Conservation (phyloP, 2,888 invertebrate genomes). For the Leptothorax acervorum region DNA sequence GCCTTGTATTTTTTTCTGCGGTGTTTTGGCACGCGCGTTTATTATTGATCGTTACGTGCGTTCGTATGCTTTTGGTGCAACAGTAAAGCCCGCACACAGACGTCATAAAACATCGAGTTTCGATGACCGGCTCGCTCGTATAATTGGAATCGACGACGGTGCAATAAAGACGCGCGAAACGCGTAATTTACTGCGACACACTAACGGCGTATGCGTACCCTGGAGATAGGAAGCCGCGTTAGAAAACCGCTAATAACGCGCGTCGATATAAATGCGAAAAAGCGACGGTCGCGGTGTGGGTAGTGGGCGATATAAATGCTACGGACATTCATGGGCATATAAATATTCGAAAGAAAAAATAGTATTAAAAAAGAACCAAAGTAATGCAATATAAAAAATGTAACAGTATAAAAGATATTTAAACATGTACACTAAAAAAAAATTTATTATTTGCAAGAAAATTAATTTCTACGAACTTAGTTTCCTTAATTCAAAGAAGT, state of each 20-base stretch:
- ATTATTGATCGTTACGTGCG: constrained; percentile 24
- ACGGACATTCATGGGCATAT: neutral
- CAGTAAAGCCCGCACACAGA: neutral
- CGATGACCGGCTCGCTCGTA: constrained; percentile 27
- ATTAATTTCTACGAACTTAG: no score
- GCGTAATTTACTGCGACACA: constrained; percentile 26
- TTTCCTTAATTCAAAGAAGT: no score
- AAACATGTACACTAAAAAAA: no score
- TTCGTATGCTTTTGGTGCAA: neutral
- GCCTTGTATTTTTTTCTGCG: constrained; percentile 1
- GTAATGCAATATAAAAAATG: neutral
- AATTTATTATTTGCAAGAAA: no score
- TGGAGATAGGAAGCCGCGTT: neutral
- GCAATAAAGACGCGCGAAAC: constrained; percentile 22
- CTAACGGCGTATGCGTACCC: neutral
- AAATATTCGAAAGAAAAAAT: neutral
- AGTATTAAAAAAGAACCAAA: neutral
- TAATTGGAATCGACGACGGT: constrained; percentile 32
- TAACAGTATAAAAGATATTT: neutral
- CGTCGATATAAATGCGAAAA: neutral
- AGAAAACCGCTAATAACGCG: neutral
- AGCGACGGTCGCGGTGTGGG: no score
- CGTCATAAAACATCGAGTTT: constrained; percentile 41
- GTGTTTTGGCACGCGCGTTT: neutral
- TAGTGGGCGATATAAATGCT: neutral